Base-by-base conservation (phyloP, 2,113 vertebrate genomes). In the Aspiorhynchus laticeps region DNA sequence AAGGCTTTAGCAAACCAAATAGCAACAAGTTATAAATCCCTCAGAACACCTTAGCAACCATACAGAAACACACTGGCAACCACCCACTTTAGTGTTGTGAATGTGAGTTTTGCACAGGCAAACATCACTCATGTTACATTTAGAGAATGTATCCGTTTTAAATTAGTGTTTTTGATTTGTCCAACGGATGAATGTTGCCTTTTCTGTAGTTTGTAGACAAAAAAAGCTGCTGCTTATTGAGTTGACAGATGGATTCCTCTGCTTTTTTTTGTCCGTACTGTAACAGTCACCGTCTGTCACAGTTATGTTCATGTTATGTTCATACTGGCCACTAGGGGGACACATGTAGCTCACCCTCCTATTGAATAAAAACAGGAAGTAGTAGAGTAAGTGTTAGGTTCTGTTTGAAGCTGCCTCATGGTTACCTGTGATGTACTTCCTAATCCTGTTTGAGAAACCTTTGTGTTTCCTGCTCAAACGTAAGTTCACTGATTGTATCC, bases 211-310 rank as follows among this genome's bases (percentile, higher is more conserved):
- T 61, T 26, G 10, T 12, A 19, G 36, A 63, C 10, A 41, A 61
- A 71, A 71, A 80, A 4, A 63, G 14, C n/a, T 31, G 33, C 46
- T 80, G 51, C 63, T 51, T 80, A 9, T 80, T 65, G 53, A 61
- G 69, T 36, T 80, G 53, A 74, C 79, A 65, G 38, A 59, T 56
- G 33, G 24, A 76, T 65, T 51, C n/a, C 24, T 28, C 33, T 46
- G 9, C 15, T 77, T 48, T 81, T 75, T 63, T 71, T 82, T 61
- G 65, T 38, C 83, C 85, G n/a, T 26, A n/a, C n/a, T n/a, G n/a
- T n/a, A n/a, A n/a, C n/a, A n/a, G n/a, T n/a, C n/a, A n/a, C n/a
- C n/a, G n/a, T n/a, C n/a, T n/a, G n/a, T n/a, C n/a, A n/a, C n/a
- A n/a, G n/a, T n/a, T n/a, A n/a, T n/a, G n/a, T n/a, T n/a, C n/a